Percentiles rank a stretch among this genome's conserved stretches.
Evolutionary conservation across 1,140 invertebrate genomes (phyloP).

Genomic region (Lordiphosa collinella): DNA sequence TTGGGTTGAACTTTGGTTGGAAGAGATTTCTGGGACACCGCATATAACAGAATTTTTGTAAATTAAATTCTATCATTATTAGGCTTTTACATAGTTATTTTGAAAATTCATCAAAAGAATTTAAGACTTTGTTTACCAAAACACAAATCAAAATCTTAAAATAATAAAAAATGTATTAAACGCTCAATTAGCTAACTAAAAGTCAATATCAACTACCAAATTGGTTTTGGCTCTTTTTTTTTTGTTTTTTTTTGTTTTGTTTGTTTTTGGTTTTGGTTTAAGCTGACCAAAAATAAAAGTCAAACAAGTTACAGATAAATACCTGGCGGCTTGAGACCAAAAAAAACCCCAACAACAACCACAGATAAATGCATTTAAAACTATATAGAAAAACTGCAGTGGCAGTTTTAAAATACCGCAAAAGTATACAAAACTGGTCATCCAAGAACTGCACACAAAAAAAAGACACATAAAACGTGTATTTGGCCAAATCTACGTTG

Average conservation of each 20-base stretch:
- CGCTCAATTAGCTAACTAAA: conserved; percentile 60
- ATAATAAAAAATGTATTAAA: conserved; percentile 41
- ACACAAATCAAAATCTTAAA: conserved; percentile 5
- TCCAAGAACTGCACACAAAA: conserved; percentile 63
- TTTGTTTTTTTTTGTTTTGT: conserved; percentile 15
- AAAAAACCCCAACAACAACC: conserved; percentile 9
- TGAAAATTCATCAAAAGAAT: too few species aligned
- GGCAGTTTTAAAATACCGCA: conserved; percentile 42
- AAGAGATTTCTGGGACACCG: too few species aligned
- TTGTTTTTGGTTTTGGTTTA: conserved; percentile 16
- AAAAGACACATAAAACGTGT: conserved; percentile 53
- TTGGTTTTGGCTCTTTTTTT: conserved; percentile 31
- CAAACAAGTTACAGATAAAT: conserved; percentile 33
- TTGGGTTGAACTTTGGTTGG: too few species aligned
- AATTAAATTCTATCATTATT: too few species aligned
- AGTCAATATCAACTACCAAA: conserved; percentile 72
- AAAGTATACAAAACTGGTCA: conserved; percentile 60
- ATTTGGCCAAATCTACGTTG: conserved; percentile 43
- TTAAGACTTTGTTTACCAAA: too few species aligned
- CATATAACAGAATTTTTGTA: too few species aligned
- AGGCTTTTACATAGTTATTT: too few species aligned
- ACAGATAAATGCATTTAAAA: conserved; percentile 4
- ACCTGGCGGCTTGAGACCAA: conserved; percentile 14
- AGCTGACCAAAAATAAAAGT: conserved; percentile 41
- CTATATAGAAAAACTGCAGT: conserved; percentile 17